Base-by-base conservation (phyloP, 64 coral and sea anemone species). In the Pachyseris speciosa region DNA sequence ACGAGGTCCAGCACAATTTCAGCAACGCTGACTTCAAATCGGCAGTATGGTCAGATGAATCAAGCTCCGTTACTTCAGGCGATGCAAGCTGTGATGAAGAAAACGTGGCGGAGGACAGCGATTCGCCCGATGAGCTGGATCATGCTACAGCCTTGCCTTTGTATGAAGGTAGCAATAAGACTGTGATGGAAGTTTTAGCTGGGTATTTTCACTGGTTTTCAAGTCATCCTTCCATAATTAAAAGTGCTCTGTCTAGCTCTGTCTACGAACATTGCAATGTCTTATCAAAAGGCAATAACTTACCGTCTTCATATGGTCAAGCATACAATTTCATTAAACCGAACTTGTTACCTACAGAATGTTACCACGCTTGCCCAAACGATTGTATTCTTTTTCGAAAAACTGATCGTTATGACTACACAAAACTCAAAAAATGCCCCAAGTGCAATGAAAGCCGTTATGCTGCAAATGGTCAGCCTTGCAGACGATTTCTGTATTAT, bases 161-260 rank as follows among this genome's bases (percentile, higher is more conserved):
- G 63, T 85, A 47, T 85, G 64, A 85, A 40, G 83, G 84, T 30
- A 53, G 24, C 42, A 53, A 65, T 53, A 69, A 51, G 42, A 86
- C 11, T 1, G 84, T 86, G 37, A 37, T 86, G 34, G 64, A 86
- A 42, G 30, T 66, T 20, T 65, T 86, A 52, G 65, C 43, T 31
- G 47, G 67, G 36, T 86, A 86, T 30, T 86, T 86, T 86, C 30
- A 67, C 34, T 88, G 86, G 69, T 88, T 88, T 88, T 69, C 86
- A 20, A 58, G 39, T 37, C 67, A 69, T 24, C 71, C 86, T 7
- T 45, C 55, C 4, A 67, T 26, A 5, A 89, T 72, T 27, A 89
- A 89, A 68, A 51, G 22, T 78, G 74, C 57, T 66, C 20, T 76
- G 40, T 57, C 87, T 39, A 66, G 13, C 55, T 89, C 16, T 22